These are phyloP conservation scores for Hypomecis atomaria DNA, from an alignment of 2,888 invertebrate genomes.

Conservation along the genomic window DNA sequence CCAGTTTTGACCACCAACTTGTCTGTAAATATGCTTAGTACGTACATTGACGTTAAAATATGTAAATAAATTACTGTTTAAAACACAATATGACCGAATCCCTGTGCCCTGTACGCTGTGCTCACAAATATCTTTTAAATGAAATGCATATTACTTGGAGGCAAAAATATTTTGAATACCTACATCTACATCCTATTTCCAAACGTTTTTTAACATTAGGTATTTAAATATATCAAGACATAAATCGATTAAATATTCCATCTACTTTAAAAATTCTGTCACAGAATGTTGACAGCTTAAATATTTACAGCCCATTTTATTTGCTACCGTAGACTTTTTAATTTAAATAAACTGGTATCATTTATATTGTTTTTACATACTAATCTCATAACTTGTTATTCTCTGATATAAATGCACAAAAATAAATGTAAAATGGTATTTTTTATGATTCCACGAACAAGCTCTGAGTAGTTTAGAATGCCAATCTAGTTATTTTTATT, in stretches of 20 bases:
- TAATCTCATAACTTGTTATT: conserved; percentile 16
- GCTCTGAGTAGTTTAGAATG: conserved; percentile 27
- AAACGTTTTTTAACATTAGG: too few relatives aligned
- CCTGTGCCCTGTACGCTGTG: too few relatives aligned
- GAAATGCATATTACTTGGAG: too few relatives aligned
- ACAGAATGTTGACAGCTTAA: conserved; percentile 3
- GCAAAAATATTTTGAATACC: too few relatives aligned
- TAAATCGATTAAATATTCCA: background rate
- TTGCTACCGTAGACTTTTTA: conserved; percentile 19
- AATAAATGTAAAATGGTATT: conserved; percentile 8
- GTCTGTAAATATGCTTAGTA: too few relatives aligned
- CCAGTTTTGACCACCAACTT: too few relatives aligned
- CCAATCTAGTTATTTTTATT: conserved; percentile 31
- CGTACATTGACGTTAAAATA: too few relatives aligned
- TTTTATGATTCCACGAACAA: conserved; percentile 15
- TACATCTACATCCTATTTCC: too few relatives aligned
- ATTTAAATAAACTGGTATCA: background rate
- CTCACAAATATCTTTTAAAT: too few relatives aligned
- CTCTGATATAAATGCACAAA: conserved; percentile 1
- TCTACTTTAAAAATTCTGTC: background rate
- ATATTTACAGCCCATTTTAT: conserved; percentile 1
- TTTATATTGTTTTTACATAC: conserved; percentile 16
- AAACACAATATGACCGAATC: too few relatives aligned
- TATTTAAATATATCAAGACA: background rate
- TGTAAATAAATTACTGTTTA: too few relatives aligned